These are phyloP conservation scores for Hippoglossus stenolepis DNA, from an alignment of 2,113 vertebrate genomes.

Conservation along the genomic window DNA sequence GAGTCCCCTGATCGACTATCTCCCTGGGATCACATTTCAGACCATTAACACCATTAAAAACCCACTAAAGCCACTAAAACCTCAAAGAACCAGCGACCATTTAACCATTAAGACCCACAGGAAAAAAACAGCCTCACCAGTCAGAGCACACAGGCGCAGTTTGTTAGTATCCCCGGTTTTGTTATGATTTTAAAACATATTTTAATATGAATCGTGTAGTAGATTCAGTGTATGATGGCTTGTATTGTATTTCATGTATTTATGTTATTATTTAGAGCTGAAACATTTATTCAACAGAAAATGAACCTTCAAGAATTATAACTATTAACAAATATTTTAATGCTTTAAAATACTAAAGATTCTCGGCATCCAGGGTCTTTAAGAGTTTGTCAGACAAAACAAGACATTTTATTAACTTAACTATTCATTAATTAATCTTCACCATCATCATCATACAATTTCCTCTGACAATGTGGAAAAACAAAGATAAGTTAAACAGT, in stretches of 20 bases:
- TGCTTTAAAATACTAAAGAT: too few species aligned
- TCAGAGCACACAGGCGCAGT: slow-evolving; percentile 21
- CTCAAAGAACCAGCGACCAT: slow-evolving; percentile 78
- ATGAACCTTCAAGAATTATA: too few species aligned
- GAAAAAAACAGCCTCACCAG: slow-evolving; percentile 39
- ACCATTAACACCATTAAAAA: slow-evolving; percentile 84
- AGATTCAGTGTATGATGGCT: not conserved
- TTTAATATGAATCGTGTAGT: not conserved
- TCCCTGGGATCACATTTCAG: slow-evolving; percentile 80
- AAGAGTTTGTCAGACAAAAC: too few species aligned
- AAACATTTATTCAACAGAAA: too few species aligned
- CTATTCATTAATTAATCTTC: too few species aligned
- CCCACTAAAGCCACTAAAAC: slow-evolving; percentile 83
- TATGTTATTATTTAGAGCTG: not conserved
- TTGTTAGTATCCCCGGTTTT: slow-evolving; percentile 27
- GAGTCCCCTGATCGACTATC: slow-evolving; percentile 75
- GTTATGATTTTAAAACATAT: slow-evolving; percentile 23
- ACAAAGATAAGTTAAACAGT: too few species aligned
- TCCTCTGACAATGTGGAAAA: too few species aligned
- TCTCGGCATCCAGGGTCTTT: too few species aligned
- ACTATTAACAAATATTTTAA: too few species aligned
- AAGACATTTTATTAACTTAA: not conserved
- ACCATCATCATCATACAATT: not conserved
- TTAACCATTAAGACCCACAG: slow-evolving; percentile 78
- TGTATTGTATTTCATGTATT: not conserved